Percentiles rank a stretch among this genome's conserved stretches.
These are phyloP conservation scores for Lonchura striata DNA, from an alignment of 2,113 vertebrate genomes.

Conservation along the genomic window DNA sequence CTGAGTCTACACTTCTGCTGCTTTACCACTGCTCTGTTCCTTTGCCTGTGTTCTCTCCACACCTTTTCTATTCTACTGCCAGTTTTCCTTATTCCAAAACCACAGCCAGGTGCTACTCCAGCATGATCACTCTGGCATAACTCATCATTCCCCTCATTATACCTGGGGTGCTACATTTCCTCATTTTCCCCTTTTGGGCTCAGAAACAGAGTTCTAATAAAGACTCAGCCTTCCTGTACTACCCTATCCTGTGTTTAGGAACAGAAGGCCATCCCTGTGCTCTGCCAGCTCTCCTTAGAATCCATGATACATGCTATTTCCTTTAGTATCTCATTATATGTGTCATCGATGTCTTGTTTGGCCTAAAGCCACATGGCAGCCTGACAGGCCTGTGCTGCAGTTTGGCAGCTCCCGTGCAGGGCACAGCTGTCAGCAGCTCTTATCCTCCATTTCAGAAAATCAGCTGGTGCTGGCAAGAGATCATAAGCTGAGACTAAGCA, in stretches of 20 bases:
- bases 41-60: neutral
- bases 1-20: fast-evolving
- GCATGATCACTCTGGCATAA: neutral
- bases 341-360: constrained; percentile 68
- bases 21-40: neutral
- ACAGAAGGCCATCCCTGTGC: constrained; percentile 25
- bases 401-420: constrained; percentile 68
- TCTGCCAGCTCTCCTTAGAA: constrained; percentile 54
- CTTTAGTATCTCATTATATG: constrained; percentile 63
- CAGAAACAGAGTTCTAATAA: neutral
- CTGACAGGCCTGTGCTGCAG: constrained; percentile 58
- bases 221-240: neutral
- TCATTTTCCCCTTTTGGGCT: neutral
- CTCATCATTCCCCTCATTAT: constrained; percentile 3
- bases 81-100: neutral
- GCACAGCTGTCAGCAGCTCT: constrained; percentile 77
- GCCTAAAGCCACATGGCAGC: constrained; percentile 66
- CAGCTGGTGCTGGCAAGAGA: constrained; percentile 73
- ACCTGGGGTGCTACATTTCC: neutral
- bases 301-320: constrained; percentile 58
- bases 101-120: neutral
- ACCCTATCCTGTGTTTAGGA: neutral
- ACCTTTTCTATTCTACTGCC: neutral
- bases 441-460: constrained; percentile 72
- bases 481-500: constrained; percentile 68